These are phyloP conservation scores for Synanthedon myopaeformis DNA, from an alignment of 2,888 invertebrate genomes.

Conservation along the genomic window DNA sequence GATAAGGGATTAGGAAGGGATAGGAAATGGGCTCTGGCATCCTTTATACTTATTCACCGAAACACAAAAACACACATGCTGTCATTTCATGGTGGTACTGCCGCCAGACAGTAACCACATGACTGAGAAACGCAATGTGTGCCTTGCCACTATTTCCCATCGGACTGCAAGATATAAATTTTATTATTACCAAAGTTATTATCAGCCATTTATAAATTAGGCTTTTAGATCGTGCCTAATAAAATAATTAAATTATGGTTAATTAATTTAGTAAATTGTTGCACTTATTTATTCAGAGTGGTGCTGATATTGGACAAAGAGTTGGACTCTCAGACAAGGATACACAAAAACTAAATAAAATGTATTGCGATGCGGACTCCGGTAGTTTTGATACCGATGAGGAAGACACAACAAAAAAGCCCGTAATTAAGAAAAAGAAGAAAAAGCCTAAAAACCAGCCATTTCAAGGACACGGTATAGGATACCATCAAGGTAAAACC, in stretches of 20 bases:
- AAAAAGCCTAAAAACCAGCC: slow-evolving; percentile 47
- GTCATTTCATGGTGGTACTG: too few relatives aligned
- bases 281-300: slow-evolving; percentile 29
- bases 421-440: slow-evolving; percentile 20
- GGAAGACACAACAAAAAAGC: slow-evolving; percentile 17
- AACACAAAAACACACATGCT: too few relatives aligned
- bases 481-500: slow-evolving; percentile 64
- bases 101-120: too few relatives aligned
- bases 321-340: slow-evolving; percentile 70
- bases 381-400: slow-evolving; percentile 24
- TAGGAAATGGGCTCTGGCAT: too few relatives aligned
- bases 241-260: not conserved
- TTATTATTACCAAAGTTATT: not conserved
- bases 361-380: slow-evolving; percentile 65
- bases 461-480: slow-evolving; percentile 56
- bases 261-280: slow-evolving; percentile 1
- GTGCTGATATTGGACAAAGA: slow-evolving; percentile 69
- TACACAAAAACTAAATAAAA: slow-evolving; percentile 64
- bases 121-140: too few relatives aligned
- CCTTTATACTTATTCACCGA: too few relatives aligned
- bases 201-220: not conserved
- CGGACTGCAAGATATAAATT: too few relatives aligned
- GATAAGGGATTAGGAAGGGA: too few relatives aligned
- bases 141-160: too few relatives aligned
- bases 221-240: not conserved